A percentile compares a stretch with the other conserved stretches of the same genome.
These are phyloP conservation scores for Azorinus chamasolen DNA, from an alignment of 2,888 invertebrate species.

Conservation along the genomic window DNA sequence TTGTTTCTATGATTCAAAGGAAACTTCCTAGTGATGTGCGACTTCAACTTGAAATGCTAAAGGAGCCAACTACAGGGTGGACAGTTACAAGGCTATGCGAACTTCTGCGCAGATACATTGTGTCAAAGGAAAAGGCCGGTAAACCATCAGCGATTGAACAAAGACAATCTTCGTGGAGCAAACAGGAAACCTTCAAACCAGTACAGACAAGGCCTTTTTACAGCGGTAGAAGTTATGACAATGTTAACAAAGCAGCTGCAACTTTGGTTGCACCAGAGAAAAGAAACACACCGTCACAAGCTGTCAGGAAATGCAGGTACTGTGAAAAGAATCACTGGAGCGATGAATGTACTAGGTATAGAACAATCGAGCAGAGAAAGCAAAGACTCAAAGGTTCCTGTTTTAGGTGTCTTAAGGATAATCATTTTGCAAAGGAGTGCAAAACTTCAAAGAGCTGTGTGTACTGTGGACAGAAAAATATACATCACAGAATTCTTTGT, in stretches of 20 bases:
- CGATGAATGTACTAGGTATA: slow-evolving; percentile 31
- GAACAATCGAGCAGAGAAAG: slow-evolving; percentile 28
- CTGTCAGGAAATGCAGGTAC: slow-evolving; percentile 24
- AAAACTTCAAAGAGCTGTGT: slow-evolving; percentile 26
- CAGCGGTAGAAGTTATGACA: too few species aligned
- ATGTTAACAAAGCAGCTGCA: too few species aligned
- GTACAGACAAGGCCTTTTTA: too few species aligned
- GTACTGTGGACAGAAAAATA: slow-evolving; percentile 27
- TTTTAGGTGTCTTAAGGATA: slow-evolving; percentile 31
- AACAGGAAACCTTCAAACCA: too few species aligned
- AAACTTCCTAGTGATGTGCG: slow-evolving; percentile 14
- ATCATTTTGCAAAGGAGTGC: slow-evolving; percentile 29
- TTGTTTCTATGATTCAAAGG: slow-evolving; percentile 26
- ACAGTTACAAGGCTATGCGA: slow-evolving; percentile 23
- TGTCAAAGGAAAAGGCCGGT: too few species aligned
- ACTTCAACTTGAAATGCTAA: slow-evolving; percentile 26
- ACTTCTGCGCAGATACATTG: too few species aligned
- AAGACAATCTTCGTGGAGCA: too few species aligned
- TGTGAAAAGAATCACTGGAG: slow-evolving; percentile 27
- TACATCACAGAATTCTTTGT: slow-evolving; percentile 41
- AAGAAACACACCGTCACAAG: too few species aligned
- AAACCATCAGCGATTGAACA: too few species aligned
- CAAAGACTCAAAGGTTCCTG: slow-evolving; percentile 11
- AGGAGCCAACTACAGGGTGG: slow-evolving; percentile 24
- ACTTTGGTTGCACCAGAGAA: too few species aligned